A percentile compares a stretch with the other conserved stretches of the same genome.
Conservation (phyloP, 2,888 invertebrate species). For the Thecophora atra region DNA sequence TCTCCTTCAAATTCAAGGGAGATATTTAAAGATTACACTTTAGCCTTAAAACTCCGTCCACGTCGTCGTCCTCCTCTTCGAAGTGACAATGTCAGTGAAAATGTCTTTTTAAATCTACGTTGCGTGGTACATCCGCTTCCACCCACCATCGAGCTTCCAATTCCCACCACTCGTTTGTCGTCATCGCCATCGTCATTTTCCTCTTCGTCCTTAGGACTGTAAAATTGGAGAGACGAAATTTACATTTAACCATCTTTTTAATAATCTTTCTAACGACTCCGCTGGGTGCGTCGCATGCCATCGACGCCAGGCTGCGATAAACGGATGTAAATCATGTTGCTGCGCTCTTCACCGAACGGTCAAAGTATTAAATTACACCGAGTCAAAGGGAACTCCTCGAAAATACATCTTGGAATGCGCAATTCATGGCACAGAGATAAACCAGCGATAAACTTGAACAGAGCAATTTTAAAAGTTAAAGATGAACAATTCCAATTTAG, state of each 20-base stretch:
- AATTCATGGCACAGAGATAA: slow-evolving; percentile 29
- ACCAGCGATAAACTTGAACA: neutral
- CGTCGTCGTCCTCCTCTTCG: neutral
- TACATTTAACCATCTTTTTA: slow-evolving; percentile 44
- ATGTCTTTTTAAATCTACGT: slow-evolving; percentile 45
- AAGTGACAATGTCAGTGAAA: slow-evolving; percentile 45
- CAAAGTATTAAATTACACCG: slow-evolving; percentile 41
- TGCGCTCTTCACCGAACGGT: slow-evolving; percentile 27
- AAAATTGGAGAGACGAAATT: slow-evolving; percentile 28
- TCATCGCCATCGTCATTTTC: neutral
- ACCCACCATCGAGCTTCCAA: too few relatives aligned
- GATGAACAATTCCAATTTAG: too few relatives aligned
- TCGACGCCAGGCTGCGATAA: slow-evolving; percentile 27
- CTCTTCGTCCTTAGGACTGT: neutral
- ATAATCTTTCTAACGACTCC: slow-evolving; percentile 45
- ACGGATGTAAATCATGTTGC: slow-evolving; percentile 41
- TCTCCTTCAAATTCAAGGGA: too few relatives aligned
- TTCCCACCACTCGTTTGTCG: neutral
- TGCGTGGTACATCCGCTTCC: neutral
- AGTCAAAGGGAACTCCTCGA: slow-evolving; percentile 9
- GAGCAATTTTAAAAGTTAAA: neutral
- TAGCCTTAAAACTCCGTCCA: too few relatives aligned
- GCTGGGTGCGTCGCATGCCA: slow-evolving; percentile 31
- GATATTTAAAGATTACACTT: too few relatives aligned
- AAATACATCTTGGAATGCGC: slow-evolving; percentile 31